Evolutionary conservation across 2,888 invertebrate genomes (phyloP), one percentile per base, ranked within the genome.

Genomic region (Eubasilissa splendida): DNA sequence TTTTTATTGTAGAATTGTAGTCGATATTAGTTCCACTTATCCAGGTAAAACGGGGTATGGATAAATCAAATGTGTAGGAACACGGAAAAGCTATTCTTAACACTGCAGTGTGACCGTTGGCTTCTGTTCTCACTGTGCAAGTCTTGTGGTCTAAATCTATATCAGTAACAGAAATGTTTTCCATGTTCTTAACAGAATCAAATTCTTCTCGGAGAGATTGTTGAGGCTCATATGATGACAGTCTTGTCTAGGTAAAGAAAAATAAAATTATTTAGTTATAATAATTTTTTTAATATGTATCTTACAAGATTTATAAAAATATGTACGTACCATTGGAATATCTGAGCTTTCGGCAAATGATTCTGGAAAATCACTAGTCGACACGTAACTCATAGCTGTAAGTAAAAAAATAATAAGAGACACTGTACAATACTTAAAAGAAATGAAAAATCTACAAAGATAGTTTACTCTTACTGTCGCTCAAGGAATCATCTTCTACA

Each of bases 1-100:
- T 90, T 87, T 95, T 94, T 9, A 92, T 91, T 84, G 95, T 94
- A 0, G 94, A 92, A 63, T 92, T 88, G 83, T 94, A 94, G 85
- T 95, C 95, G 1, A 97, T 90, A 85, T 90, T 91, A n/a, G 90
- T 91, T 42, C 90, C 90, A 0, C 89, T 88, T 4, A 91, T 85
- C 90, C 90, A 91, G 3, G 90, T 89, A 84, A 91, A 90, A 84
- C 89, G 90, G 14, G 91, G 91, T 86, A 91, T 90, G 8, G 88
- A 89, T 82, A 89, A 88, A 85, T 90, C 90, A 3, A 88, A 87
- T 7, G 89, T 87, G 85, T 82, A 84, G 33, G 90, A 89, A 83
- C 88, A 88, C 0, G 94, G 93, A 86, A 94, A 94, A 1, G 90
- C 89, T 7, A 94, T 91, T 86, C 91, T 89, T 76, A 92, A 86